Evolutionary conservation across 2,113 vertebrate genomes (phyloP).

Genomic region (Myocastor coypus): DNA sequence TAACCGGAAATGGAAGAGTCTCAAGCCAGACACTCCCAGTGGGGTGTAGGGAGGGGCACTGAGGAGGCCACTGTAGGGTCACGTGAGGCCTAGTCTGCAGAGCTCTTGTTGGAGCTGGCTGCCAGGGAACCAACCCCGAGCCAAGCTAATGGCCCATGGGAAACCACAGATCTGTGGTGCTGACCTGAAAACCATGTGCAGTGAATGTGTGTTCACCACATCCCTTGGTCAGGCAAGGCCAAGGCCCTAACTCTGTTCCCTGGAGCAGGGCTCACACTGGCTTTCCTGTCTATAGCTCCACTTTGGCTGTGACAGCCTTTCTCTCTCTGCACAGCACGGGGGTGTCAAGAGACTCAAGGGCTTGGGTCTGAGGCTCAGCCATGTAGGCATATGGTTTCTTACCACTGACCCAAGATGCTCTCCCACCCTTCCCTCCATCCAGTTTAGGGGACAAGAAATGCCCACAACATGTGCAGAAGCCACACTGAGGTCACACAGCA

Average conservation of each 20-base stretch:
- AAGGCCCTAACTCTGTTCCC: background rate
- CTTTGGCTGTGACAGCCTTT: background rate
- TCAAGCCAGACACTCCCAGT: background rate
- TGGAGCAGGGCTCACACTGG: background rate
- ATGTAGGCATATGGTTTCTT: background rate
- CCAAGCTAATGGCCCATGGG: background rate
- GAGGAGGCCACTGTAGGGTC: background rate
- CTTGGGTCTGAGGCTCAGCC: background rate
- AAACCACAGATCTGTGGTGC: background rate
- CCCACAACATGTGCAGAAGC: background rate
- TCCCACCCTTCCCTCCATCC: background rate
- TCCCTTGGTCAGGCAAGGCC: background rate
- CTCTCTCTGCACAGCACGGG: background rate
- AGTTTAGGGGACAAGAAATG: background rate
- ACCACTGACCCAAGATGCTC: background rate
- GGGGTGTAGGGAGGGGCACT: background rate
- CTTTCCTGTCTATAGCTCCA: background rate
- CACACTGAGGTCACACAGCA: background rate
- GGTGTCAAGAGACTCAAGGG: background rate
- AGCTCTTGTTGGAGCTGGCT: background rate
- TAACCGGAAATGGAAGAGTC: background rate
- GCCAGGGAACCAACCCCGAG: background rate
- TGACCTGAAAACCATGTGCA: background rate
- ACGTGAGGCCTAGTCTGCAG: background rate
- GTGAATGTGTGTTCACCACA: background rate